Percentiles rank a stretch among this genome's conserved stretches.
phyloP scores from a whole-genome alignment of 1,140 invertebrate genomes.

The Grapholita molesta region DNA sequence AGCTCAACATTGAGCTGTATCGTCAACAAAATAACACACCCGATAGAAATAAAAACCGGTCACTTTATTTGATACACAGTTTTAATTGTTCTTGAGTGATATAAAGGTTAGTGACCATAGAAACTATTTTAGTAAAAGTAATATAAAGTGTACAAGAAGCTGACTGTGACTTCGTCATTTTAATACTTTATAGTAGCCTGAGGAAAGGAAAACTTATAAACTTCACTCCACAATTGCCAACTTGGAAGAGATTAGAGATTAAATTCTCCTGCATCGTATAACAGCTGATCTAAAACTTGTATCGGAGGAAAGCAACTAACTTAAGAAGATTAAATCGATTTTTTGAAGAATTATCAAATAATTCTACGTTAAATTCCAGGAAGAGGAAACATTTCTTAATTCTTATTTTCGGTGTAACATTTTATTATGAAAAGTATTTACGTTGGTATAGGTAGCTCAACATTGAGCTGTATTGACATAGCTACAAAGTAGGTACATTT shows the following conservation, averaged over 20 bases:
- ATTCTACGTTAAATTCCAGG: neutral
- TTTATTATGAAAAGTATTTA: neutral
- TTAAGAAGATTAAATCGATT: neutral
- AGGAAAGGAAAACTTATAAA: slow-evolving; percentile 32
- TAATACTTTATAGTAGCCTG: neutral
- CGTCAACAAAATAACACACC: too few relatives aligned
- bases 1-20: too few relatives aligned
- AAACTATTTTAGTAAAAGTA: neutral
- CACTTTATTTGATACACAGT: too few relatives aligned
- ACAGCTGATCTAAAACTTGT: slow-evolving; percentile 16
- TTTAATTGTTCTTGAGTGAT: neutral
- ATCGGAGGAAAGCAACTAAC: neutral
- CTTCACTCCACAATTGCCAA: slow-evolving; percentile 31
- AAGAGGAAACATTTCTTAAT: neutral
- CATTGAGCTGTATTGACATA: too few relatives aligned
- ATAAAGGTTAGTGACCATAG: neutral
- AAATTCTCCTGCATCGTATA: slow-evolving; percentile 32
- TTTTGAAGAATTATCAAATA: neutral
- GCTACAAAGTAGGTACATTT: too few relatives aligned
- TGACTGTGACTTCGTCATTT: neutral
- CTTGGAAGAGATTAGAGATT: slow-evolving; percentile 33
- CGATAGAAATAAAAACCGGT: too few relatives aligned
- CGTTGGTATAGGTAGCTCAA: too few relatives aligned
- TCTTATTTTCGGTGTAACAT: neutral
- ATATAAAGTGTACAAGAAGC: neutral